phyloP scores from a whole-genome alignment of 1,140 invertebrate species.

The Sesamia nonagrioides region DNA sequence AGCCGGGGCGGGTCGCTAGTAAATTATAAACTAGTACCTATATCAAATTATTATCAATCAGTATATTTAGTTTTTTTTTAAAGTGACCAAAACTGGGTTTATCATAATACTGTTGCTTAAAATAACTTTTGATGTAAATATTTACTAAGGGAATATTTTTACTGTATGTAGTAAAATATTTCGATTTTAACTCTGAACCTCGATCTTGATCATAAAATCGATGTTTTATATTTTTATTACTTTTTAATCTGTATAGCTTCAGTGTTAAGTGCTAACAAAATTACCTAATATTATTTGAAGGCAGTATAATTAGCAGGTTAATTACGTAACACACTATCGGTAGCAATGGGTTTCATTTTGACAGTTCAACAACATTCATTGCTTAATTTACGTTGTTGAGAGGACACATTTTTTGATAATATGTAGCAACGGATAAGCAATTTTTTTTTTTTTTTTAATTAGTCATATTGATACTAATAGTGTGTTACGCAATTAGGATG shows the following conservation, averaged over 20 bases:
- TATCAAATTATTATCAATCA: not conserved
- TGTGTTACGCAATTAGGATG: too few species aligned
- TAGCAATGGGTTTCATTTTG: too few species aligned
- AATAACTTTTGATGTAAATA: constrained; percentile 21
- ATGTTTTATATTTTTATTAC: constrained; percentile 22
- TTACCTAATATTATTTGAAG: not conserved
- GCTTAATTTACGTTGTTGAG: too few species aligned
- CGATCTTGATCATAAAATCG: constrained; percentile 23
- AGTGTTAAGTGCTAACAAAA: constrained; percentile 37
- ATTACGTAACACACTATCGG: too few species aligned
- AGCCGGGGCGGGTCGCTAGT: too few species aligned
- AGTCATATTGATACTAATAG: too few species aligned
- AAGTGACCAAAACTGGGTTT: not conserved
- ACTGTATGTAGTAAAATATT: constrained; percentile 2
- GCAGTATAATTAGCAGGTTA: constrained; percentile 2
- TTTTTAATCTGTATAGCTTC: not conserved
- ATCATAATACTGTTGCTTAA: not conserved
- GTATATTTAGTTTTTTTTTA: not conserved
- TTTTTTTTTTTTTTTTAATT: too few species aligned
- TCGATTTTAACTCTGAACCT: constrained; percentile 5
- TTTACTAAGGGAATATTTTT: not conserved
- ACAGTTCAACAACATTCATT: too few species aligned
- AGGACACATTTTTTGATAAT: too few species aligned
- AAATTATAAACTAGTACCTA: not conserved
- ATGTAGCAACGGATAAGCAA: too few species aligned